Evolutionary conservation across 1,140 invertebrate genomes (phyloP), one percentile per base, ranked within the genome.

Genomic region (Formica selysi): DNA sequence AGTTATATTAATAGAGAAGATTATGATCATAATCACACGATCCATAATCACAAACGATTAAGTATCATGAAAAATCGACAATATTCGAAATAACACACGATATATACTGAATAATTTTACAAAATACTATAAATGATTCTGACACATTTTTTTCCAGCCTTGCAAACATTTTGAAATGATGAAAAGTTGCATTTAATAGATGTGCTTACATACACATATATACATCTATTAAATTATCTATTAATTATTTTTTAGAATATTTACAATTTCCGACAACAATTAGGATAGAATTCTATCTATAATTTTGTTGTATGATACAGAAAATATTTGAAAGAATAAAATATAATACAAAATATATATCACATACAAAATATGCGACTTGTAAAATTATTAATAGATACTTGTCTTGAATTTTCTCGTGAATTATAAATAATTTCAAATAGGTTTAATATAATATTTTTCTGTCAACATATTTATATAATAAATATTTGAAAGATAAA

Each of bases 1-100:
- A 36, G 83, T 79, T 85, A 85, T 79, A 64, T 86, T 70, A 61
- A 86, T 86, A 79, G 38, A 22, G 19, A 36, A 61, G 51, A 86
- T 85, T 68, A 79, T 70, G 44, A 79, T 86, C 79, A 86, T 13
- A 38, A 19, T 70, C 64, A 68, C 32, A 68, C 32, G 38, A 85
- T 67, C 44, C 48, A 32, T 78, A 67, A 86, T 32, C 41, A 44
- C 38, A 80, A 70, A 13, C 70, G 38, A 76, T 29, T 79, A 85
- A 85, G 36, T 78, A 59, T 59, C 29, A 38, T 19, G 81, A 67
- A 38, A 78, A 38, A 78, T 85, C 32, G 59, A 22, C 26, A 65
- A 19, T 64, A 59, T 36, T 62, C 48, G 11, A 11, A 84, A 44
- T n/a, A 78, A n/a, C 44, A 38, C 13, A 59, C n/a, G 13, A 29